Evolutionary conservation across 2,888 invertebrate species (phyloP).

Genomic region (Stenoptilia bipunctidactyla): DNA sequence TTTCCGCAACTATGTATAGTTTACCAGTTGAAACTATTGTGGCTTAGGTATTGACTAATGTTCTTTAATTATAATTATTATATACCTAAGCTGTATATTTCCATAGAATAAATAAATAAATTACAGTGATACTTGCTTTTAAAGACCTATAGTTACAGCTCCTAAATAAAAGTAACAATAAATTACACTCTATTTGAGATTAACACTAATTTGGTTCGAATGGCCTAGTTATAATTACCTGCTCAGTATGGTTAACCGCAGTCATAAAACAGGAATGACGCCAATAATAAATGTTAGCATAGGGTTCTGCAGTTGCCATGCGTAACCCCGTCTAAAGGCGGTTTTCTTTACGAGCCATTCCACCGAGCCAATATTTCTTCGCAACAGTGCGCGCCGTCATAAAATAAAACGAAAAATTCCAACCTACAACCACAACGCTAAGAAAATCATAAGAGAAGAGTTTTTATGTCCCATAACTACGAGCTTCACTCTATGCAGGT

Average conservation of each 20-base stretch:
- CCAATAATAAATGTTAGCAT: slow-evolving; percentile 46
- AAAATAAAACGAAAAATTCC: slow-evolving; percentile 72
- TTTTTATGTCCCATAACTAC: slow-evolving; percentile 41
- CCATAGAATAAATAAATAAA: no score
- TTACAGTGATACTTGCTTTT: no score
- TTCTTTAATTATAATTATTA: no score
- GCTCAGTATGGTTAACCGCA: background rate
- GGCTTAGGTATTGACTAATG: no score
- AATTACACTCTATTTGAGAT: no score
- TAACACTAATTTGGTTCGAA: no score
- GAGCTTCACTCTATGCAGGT: slow-evolving; percentile 23
- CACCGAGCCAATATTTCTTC: slow-evolving; percentile 70
- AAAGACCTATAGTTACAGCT: no score
- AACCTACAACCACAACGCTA: slow-evolving; percentile 37
- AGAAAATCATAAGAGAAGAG: slow-evolving; percentile 66
- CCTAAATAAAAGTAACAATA: no score
- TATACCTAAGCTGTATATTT: no score
- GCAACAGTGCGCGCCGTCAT: slow-evolving; percentile 69
- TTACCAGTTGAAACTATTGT: no score
- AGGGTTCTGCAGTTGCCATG: slow-evolving; percentile 46
- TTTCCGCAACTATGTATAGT: no score
- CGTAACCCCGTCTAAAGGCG: slow-evolving; percentile 61
- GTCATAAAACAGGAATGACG: slow-evolving; percentile 29
- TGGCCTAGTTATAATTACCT: no score
- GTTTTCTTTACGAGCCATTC: slow-evolving; percentile 70